Base-by-base conservation (phyloP, 1,140 invertebrate genomes). In the Eciton burchellii region DNA sequence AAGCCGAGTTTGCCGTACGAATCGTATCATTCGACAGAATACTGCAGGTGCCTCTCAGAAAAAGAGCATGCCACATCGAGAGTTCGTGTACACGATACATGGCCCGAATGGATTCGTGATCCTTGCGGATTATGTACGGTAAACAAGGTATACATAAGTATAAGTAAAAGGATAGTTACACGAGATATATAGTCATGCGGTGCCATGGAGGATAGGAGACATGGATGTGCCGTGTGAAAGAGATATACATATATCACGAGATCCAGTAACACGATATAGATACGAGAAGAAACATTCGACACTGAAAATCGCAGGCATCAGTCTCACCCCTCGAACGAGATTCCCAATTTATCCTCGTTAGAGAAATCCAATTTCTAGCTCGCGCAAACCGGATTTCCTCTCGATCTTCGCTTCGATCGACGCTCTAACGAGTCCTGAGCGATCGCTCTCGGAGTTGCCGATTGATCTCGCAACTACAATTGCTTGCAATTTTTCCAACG, bases 151-250 rank as follows among this genome's bases (percentile, higher is more conserved):
- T 54, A 72, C n/a, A 62, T 65, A 65, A 45, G 21, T 21, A 65
- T 54, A 76, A 76, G 66, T 19, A 83, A 83, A 62, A 73, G 63
- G 16, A 43, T 52, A 72, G 52, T 81, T 62, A 59, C 26, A 82
- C 72, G 35, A 84, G 24, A 70, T 72, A 35, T 35, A 35, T 35
- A 89, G 70, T 82, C 92, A 92, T 93, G 93, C 93, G 83, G 92
- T 93, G 92, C 92, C 83, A 84, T 91, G 79, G n/a, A 92, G 91
- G 92, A 93, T 92, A 83, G 93, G 93, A 93, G 82, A 91, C 90
- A 93, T 91, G 93, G 93, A 93, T 92, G 93, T 93, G 93, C 93
- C 93, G 63, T 91, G 82, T 35, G 35, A 35, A 35, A 35, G 88
- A 85, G 87, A 89, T 90, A 85, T 88, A 89, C 84, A 86, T 74